A percentile compares a stretch with the other conserved stretches of the same genome.
Conservation (phyloP, 2,888 invertebrate species). For the Dryomyza anilis region DNA sequence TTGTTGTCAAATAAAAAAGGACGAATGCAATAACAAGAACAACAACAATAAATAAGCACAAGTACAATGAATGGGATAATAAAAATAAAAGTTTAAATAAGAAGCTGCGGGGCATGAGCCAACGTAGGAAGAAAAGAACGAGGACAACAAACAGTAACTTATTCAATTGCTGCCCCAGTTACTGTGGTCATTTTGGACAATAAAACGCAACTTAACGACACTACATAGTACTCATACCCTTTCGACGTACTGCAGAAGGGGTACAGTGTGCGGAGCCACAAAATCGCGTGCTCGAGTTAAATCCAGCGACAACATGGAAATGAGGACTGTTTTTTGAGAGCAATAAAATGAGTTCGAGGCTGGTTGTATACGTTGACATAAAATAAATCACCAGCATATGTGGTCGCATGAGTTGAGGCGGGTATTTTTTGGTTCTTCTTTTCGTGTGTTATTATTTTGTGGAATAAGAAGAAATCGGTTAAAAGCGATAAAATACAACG, state of each 20-base stretch:
- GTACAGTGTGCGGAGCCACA: no score
- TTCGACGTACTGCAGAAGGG: not conserved
- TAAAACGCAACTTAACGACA: conserved; percentile 23
- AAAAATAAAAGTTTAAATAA: conserved; percentile 1
- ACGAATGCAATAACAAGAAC: conserved; percentile 17
- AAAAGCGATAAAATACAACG: not conserved
- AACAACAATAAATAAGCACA: not conserved
- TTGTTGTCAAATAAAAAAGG: conserved; percentile 29
- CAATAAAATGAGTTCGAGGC: not conserved
- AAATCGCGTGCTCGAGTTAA: not conserved
- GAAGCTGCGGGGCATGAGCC: conserved; percentile 31
- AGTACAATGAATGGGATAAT: conserved; percentile 27
- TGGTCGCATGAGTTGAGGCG: no score
- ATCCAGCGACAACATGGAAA: no score
- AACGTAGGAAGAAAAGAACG: conserved; percentile 20
- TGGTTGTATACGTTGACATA: not conserved
- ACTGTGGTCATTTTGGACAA: conserved; percentile 15
- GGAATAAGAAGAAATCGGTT: not conserved
- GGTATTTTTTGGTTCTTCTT: no score
- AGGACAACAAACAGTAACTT: conserved; percentile 24
- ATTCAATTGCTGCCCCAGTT: not conserved
- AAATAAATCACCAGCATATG: not conserved
- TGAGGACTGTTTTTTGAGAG: no score
- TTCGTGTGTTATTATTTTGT: no score
- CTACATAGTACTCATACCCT: not conserved